Evolutionary conservation across 2,113 vertebrate genomes (phyloP).

Genomic region (Scartelaos histophorus): DNA sequence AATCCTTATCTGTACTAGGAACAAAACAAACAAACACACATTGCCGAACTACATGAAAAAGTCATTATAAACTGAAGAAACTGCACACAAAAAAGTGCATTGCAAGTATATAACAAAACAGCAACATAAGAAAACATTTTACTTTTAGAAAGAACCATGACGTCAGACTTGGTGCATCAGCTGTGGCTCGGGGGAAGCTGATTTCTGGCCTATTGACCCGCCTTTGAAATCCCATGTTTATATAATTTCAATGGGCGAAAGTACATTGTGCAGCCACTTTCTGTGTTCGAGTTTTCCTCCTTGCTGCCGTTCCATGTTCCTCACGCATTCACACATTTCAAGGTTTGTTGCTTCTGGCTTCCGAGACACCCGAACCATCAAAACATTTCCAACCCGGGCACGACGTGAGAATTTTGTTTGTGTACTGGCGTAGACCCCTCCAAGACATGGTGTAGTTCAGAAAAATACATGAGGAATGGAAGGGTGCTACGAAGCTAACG

Average conservation of each 20-base stretch:
- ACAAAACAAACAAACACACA: too few relatives aligned
- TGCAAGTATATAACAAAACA: not conserved
- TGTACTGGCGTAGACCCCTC: not conserved
- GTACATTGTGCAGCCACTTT: not conserved
- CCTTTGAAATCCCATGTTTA: not conserved
- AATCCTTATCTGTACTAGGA: too few relatives aligned
- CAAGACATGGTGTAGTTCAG: not conserved
- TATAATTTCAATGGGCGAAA: not conserved
- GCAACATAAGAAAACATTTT: not conserved
- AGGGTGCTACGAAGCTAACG: conserved; percentile 1
- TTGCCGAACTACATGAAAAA: too few relatives aligned
- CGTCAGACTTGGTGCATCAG: not conserved
- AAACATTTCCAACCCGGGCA: not conserved
- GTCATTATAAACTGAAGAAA: not conserved
- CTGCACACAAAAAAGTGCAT: not conserved
- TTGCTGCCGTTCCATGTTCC: not conserved
- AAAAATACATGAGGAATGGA: not conserved
- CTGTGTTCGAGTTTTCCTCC: not conserved
- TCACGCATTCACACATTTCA: not conserved
- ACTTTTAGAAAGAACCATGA: not conserved
- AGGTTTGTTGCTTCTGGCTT: conserved; percentile 8
- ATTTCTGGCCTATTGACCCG: not conserved
- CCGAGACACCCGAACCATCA: not conserved
- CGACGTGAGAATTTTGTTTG: not conserved
- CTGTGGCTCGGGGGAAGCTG: not conserved